A percentile compares a stretch with the other conserved stretches of the same genome.
Evolutionary conservation across 2,888 invertebrate species (phyloP).

Genomic region (Thelaira solivaga): DNA sequence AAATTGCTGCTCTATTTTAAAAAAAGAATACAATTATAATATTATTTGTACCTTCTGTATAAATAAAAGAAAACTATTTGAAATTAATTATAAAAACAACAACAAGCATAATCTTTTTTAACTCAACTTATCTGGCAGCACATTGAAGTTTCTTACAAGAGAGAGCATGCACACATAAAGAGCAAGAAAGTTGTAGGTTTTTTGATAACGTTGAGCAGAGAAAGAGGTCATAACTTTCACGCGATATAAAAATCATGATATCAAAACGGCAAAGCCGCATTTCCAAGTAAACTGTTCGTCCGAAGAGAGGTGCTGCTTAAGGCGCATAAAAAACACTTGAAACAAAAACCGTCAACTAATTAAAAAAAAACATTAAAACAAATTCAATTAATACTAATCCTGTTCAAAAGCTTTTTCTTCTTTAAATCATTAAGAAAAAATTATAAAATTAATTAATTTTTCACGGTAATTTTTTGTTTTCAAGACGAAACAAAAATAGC

Average conservation of each 20-base stretch:
- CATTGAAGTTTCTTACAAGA: slow-evolving; percentile 18
- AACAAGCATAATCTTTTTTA: no score
- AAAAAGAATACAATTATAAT: no score
- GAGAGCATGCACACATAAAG: slow-evolving; percentile 42
- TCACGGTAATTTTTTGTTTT: slow-evolving; percentile 33
- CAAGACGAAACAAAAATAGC: background rate
- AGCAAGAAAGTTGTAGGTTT: slow-evolving; percentile 61
- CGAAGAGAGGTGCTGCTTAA: slow-evolving; percentile 72
- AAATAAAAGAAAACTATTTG: no score
- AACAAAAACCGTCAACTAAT: slow-evolving; percentile 1
- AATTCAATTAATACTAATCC: slow-evolving; percentile 39
- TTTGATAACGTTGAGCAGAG: slow-evolving; percentile 67
- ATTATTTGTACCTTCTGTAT: no score
- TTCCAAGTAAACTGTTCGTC: slow-evolving; percentile 77
- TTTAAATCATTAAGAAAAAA: no score
- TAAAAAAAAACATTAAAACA: slow-evolving; percentile 9
- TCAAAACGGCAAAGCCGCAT: slow-evolving; percentile 76
- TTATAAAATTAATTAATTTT: slow-evolving; percentile 16
- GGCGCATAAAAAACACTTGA: slow-evolving; percentile 55
- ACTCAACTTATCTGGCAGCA: slow-evolving; percentile 9
- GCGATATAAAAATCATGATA: slow-evolving; percentile 78
- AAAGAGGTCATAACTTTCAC: slow-evolving; percentile 79
- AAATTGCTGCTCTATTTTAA: no score
- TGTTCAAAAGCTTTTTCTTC: slow-evolving; percentile 58
- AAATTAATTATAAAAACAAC: no score